Percentiles rank a stretch among this genome's conserved stretches.
Evolutionary conservation across 2,888 invertebrate species (phyloP).

Genomic region (Aphidius colemani): DNA sequence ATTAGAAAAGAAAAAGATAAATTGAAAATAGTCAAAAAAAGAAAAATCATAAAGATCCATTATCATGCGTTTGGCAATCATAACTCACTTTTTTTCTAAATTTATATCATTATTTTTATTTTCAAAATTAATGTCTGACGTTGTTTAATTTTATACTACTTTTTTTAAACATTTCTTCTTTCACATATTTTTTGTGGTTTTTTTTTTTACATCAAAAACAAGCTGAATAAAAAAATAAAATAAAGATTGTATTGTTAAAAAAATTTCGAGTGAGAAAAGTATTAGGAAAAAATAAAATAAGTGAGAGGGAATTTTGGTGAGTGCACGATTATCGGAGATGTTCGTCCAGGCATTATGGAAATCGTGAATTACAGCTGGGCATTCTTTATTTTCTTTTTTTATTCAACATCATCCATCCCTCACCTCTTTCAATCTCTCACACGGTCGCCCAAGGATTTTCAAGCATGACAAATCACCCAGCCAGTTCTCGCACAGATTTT

Average conservation of each 20-base stretch:
- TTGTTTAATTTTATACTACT: too few relatives aligned
- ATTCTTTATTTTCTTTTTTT: slow-evolving; percentile 7
- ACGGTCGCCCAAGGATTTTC: slow-evolving; percentile 10
- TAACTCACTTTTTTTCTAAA: too few relatives aligned
- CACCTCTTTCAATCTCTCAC: slow-evolving; percentile 11
- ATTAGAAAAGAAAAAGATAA: too few relatives aligned
- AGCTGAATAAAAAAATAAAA: neutral
- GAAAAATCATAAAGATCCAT: too few relatives aligned
- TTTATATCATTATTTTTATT: too few relatives aligned
- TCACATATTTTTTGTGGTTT: neutral
- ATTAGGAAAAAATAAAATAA: slow-evolving; percentile 8
- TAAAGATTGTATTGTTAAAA: neutral
- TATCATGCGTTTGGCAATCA: too few relatives aligned
- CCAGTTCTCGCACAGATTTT: neutral
- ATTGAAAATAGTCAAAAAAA: too few relatives aligned
- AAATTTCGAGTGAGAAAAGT: slow-evolving; percentile 12
- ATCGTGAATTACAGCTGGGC: slow-evolving; percentile 27
- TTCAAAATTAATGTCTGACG: too few relatives aligned
- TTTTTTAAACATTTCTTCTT: neutral
- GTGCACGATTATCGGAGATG: slow-evolving; percentile 29
- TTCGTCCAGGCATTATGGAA: slow-evolving; percentile 27
- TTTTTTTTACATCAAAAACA: neutral
- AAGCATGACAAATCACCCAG: slow-evolving; percentile 15
- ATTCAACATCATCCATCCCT: slow-evolving; percentile 1
- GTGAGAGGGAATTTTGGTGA: slow-evolving; percentile 17